phyloP scores from a whole-genome alignment of 2,113 vertebrate species.

The Mixornis gularis region DNA sequence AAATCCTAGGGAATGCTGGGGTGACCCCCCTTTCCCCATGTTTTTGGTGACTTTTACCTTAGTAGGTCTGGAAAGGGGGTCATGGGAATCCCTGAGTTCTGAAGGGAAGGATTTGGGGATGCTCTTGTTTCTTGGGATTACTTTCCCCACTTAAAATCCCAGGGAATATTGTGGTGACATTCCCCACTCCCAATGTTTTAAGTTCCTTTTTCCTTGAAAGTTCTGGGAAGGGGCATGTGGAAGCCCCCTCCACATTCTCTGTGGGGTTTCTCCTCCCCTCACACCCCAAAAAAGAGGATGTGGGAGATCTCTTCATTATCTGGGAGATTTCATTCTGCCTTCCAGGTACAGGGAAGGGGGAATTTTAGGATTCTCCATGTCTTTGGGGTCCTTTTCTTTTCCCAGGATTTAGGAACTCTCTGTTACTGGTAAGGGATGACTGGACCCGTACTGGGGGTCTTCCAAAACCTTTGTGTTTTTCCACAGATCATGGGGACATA shows the following conservation, averaged over 20 bases:
- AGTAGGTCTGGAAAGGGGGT: background rate
- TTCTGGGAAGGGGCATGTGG: background rate
- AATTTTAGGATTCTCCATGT: background rate
- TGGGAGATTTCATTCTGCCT: background rate
- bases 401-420: fast-evolving
- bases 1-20: background rate
- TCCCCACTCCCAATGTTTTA: background rate
- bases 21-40: fast-evolving
- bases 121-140: background rate
- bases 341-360: fast-evolving
- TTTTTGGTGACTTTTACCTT: fast-evolving
- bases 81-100: background rate
- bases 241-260: fast-evolving
- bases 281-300: background rate
- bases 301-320: fast-evolving
- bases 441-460: background rate
- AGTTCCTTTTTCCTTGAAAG: background rate
- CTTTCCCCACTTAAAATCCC: background rate
- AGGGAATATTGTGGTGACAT: background rate
- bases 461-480: background rate
- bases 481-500: fast-evolving
- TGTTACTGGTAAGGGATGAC: fast-evolving
- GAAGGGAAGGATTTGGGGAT: background rate
- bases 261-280: fast-evolving
- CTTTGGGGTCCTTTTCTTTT: fast-evolving